Evolutionary conservation across 2,797 vertebrate species (phyloP).

Genomic region (Xiphorhynchus erythropygius): DNA sequence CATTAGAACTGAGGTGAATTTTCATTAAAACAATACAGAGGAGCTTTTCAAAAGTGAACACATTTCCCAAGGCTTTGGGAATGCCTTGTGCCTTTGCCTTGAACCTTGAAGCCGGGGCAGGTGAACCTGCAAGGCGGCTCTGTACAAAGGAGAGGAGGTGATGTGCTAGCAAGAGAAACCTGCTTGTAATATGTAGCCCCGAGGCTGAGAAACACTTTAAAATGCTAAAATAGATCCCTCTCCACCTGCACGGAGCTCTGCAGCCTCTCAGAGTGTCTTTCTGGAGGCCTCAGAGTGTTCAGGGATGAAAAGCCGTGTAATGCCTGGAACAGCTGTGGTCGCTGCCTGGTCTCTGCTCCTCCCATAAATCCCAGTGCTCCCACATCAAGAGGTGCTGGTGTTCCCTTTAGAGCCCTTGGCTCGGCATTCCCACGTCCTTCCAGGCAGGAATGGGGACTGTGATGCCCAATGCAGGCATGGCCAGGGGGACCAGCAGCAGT

Average conservation of each 20-base stretch:
- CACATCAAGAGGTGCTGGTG: neutral
- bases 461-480: rapidly evolving
- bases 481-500: rapidly evolving
- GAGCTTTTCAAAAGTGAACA: neutral
- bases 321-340: neutral
- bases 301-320: neutral
- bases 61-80: neutral
- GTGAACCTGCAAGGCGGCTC: neutral
- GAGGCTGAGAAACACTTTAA: neutral
- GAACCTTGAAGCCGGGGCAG: neutral
- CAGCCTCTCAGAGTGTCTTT: neutral
- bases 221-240: neutral
- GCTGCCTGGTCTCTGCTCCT: neutral
- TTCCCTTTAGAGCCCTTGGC: neutral
- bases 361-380: rapidly evolving
- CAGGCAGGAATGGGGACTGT: neutral
- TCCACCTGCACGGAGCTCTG: neutral
- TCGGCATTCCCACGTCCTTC: neutral
- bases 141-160: neutral
- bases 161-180: neutral
- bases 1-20: neutral
- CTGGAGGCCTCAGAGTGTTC: neutral
- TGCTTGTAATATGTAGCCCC: neutral
- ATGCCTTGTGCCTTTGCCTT: neutral
- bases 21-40: constrained; percentile 5